Evolutionary conservation across 30 jellyfish, hydroid and myxozoan species (phyloP).

Genomic region (Turritopsis dohrnii): DNA sequence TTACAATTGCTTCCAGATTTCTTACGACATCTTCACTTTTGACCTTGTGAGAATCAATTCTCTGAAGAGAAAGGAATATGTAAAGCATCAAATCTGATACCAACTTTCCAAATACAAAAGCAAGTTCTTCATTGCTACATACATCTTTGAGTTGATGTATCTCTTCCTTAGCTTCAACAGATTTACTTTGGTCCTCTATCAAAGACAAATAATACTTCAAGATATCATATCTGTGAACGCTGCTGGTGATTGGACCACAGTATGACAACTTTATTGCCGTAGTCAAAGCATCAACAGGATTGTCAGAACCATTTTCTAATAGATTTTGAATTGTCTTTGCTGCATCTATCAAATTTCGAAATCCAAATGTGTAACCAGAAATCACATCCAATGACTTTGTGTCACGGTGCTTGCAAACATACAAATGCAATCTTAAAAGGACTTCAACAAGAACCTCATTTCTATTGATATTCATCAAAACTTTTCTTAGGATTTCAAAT

Average conservation of each 20-base stretch:
- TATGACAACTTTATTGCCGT: neutral
- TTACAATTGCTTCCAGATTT: neutral
- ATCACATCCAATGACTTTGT: neutral
- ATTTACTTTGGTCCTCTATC: neutral
- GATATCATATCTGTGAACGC: neutral
- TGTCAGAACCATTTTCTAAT: neutral
- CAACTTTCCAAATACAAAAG: neutral
- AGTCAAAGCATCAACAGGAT: neutral
- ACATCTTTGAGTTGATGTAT: neutral
- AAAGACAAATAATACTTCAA: neutral
- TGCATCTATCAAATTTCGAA: neutral
- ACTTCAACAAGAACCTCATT: slow-evolving; percentile 10
- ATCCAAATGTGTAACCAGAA: neutral
- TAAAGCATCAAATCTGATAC: neutral
- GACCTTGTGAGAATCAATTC: neutral
- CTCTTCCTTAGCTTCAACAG: neutral
- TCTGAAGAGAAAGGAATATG: neutral
- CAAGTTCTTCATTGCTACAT: neutral
- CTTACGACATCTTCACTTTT: neutral
- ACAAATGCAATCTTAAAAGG: neutral
- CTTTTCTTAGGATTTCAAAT: neutral
- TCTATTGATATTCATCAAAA: neutral
- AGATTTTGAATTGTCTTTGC: neutral
- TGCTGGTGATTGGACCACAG: neutral
- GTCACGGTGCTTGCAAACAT: neutral